Conservation (phyloP, 2,888 invertebrate genomes). For the Drosophila helvetica region DNA sequence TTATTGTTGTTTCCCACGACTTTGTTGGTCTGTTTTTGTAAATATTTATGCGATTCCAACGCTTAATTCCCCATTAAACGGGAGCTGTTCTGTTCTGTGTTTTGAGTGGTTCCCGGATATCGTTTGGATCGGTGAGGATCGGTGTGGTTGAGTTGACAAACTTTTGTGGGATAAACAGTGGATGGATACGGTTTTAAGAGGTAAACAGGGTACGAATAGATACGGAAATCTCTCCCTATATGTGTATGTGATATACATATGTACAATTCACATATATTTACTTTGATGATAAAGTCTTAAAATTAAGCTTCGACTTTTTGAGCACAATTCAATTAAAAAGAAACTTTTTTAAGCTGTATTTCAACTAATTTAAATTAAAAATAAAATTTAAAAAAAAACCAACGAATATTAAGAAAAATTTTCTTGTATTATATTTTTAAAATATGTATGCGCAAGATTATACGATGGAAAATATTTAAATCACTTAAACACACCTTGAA, state of each 20-base stretch:
- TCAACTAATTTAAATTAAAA: no score
- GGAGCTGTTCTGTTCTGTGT: conserved; percentile 16
- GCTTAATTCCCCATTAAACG: conserved; percentile 55
- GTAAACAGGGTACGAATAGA: background rate
- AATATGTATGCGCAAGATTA: no score
- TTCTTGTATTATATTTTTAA: no score
- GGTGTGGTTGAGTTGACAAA: conserved; percentile 30
- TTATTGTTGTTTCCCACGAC: conserved; percentile 66
- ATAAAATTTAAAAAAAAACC: background rate
- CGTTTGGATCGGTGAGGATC: conserved; percentile 32
- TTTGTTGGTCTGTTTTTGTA: conserved; percentile 56
- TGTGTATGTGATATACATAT: background rate
- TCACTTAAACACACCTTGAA: background rate
- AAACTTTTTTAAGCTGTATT: no score
- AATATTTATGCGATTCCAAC: conserved; percentile 65
- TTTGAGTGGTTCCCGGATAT: conserved; percentile 28
- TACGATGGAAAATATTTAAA: no score
- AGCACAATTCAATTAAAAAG: no score
- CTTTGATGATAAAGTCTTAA: background rate
- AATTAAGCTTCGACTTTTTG: background rate
- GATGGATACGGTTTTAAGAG: background rate
- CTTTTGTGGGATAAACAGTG: conserved; percentile 28
- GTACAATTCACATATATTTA: background rate
- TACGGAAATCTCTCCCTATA: background rate
- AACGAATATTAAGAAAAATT: no score